phyloP scores from a whole-genome alignment of 2,888 invertebrate species.

The Exephanes ischioxanthus region DNA sequence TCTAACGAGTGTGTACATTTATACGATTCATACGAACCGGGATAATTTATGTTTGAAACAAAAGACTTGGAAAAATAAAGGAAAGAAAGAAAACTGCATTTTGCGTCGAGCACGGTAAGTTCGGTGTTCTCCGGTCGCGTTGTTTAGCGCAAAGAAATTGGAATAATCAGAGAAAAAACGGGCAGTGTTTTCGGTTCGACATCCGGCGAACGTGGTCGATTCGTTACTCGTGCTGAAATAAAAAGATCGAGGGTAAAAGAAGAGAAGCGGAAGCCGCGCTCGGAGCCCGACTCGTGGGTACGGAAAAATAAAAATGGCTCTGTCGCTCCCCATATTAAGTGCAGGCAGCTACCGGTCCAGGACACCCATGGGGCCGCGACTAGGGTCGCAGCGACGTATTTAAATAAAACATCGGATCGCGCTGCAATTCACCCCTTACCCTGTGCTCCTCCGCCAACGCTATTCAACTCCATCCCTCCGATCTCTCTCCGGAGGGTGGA shows the following conservation, averaged over 20 bases:
- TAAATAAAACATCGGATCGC: slow-evolving; percentile 83
- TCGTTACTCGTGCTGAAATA: slow-evolving; percentile 65
- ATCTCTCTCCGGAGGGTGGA: slow-evolving; percentile 53
- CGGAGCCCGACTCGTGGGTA: slow-evolving; percentile 64
- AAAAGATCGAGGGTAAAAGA: slow-evolving; percentile 62
- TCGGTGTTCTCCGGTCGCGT: neutral
- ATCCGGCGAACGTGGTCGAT: slow-evolving; percentile 50
- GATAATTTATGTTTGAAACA: slow-evolving; percentile 33
- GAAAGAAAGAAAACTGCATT: slow-evolving; percentile 10
- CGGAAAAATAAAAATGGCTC: slow-evolving; percentile 82
- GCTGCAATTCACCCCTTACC: slow-evolving; percentile 79
- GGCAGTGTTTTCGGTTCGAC: slow-evolving; percentile 51
- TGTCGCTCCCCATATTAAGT: slow-evolving; percentile 83
- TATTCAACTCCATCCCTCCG: slow-evolving; percentile 38
- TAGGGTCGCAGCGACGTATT: slow-evolving; percentile 81
- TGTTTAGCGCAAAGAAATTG: slow-evolving; percentile 51
- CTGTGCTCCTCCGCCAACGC: slow-evolving; percentile 56
- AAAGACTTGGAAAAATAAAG: slow-evolving; percentile 15
- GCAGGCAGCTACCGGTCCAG: slow-evolving; percentile 80
- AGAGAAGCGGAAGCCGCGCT: slow-evolving; percentile 61
- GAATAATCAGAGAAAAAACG: slow-evolving; percentile 61
- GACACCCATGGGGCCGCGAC: slow-evolving; percentile 82
- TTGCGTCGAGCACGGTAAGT: neutral
- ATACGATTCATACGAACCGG: slow-evolving; percentile 19
- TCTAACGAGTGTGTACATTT: slow-evolving; percentile 57